Evolutionary conservation across 2,888 invertebrate genomes (phyloP).

Genomic region (Cacoxenus indagator): DNA sequence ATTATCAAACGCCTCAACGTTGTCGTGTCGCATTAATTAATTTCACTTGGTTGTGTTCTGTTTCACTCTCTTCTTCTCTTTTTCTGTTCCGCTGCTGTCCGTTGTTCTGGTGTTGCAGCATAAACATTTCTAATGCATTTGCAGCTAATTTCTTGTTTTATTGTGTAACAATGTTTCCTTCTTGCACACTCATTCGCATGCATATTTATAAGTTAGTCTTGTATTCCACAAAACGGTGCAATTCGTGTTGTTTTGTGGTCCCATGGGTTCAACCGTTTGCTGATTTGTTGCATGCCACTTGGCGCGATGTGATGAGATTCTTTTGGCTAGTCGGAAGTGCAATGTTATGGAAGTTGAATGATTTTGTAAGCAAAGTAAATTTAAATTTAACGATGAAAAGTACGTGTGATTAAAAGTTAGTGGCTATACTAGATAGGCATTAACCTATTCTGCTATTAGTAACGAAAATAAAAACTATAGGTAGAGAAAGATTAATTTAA

Average conservation of each 20-base stretch:
- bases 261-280: background rate
- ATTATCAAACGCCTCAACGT: background rate
- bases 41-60: background rate
- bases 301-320: background rate
- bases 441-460: too few species aligned
- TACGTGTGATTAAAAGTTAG: too few species aligned
- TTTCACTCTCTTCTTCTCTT: too few species aligned
- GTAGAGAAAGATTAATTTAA: too few species aligned
- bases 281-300: constrained; percentile 1
- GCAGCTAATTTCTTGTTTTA: constrained; percentile 4
- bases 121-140: constrained; percentile 9
- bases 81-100: too few species aligned
- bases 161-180: background rate
- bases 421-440: too few species aligned
- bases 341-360: background rate
- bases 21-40: constrained; percentile 7
- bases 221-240: background rate
- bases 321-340: constrained; percentile 2
- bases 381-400: too few species aligned
- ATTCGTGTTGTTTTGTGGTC: background rate
- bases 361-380: too few species aligned
- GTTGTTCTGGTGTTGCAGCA: background rate
- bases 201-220: constrained; percentile 14
- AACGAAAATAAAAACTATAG: too few species aligned
- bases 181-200: background rate